Evolutionary conservation across 2,113 vertebrate genomes (phyloP), one percentile per base, ranked within the genome.

Genomic region (Chrysemys picta): DNA sequence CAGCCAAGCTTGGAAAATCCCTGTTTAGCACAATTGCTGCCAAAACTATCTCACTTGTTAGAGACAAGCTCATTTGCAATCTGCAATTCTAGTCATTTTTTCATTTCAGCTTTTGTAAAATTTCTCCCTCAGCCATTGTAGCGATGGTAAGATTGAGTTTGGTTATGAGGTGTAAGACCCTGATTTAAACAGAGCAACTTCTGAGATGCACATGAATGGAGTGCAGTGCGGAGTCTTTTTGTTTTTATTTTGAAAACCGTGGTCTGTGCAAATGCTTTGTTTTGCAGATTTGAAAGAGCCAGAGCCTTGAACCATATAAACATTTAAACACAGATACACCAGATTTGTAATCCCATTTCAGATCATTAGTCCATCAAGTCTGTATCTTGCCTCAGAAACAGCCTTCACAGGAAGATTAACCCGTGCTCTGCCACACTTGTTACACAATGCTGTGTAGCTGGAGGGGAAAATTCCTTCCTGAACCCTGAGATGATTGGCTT

Each of bases 1-100:
- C 97, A 96, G 98, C 96, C 96, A 98, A 97, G 97, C 96, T 95
- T 95, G 96, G 97, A 98, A 98, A 99, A 98, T 97, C 98, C 96
- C 95, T 94, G 93, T 97, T 98, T 97, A 95, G 96, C 91, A 91
- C 29, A 21, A 97, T 92, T 94, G 96, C 97, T 98, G 97, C 97
- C 97, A 98, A 97, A 97, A 94, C 95, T 80, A 89, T 94, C 97
- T 96, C 93, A 95, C 95, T 97, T 96, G 93, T 92, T 95, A 84
- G 93, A 95, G 95, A 95, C 96, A 97, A 96, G 88, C 93, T 97
- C 69, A 97, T 97, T 95, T 96, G 92, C 95, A 95, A 25, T 93
- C 91, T 91, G 76, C 82, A 93, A 24, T 88, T 87, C 85, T 42
- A 83, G 81, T 72, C 88, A 75, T 13, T 95, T 95, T 93, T 92